Evolutionary conservation across 2,113 vertebrate species (phyloP), one percentile per base, ranked within the genome.

Genomic region (Talpa occidentalis): DNA sequence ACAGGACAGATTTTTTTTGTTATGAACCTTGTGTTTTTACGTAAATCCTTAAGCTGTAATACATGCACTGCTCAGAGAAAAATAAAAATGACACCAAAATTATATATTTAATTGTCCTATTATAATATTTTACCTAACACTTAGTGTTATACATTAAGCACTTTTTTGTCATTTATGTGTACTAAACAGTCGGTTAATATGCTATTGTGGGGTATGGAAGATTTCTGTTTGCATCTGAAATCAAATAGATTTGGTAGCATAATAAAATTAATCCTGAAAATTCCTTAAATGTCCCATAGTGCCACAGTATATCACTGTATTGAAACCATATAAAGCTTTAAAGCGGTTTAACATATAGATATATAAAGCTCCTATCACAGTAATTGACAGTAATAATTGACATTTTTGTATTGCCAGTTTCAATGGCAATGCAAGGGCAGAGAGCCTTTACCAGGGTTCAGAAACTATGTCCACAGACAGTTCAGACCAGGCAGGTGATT

Each of bases 241-340:
- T 56, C 54, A 79, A 40, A 35, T 56, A 44, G 16, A 44, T 9
- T 73, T 85, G 32, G 66, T 28, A 32, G 17, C 15, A 47, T 60
- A 91, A 81, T 64, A 73, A 93, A 93, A 52, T 69, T 81, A 89
- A 44, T 22, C 14, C 19, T 76, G 49, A 81, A 93, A 76, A 76
- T 81, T 21, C 12, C 35, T 79, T 54, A 73, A 91, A 67, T 74
- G 32, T 78, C 37, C 6, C 32, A 42, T 42, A 60, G 42, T 12
- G 40, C 40, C 37, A 40, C 37, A 59, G 37, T 21, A 42, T 64
- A 42, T 77, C 16, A 86, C 42, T 80, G 32, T 42, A 30, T 42
- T 37, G 28, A 21, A 56, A 56, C 21, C 54, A 56, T 56, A 56
- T 56, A 56, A 56, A 56, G 24, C 19, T 56, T 56, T 66, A 56